Conservation (phyloP, 2,797 vertebrate genomes). For the Fistularia tabacaria region DNA sequence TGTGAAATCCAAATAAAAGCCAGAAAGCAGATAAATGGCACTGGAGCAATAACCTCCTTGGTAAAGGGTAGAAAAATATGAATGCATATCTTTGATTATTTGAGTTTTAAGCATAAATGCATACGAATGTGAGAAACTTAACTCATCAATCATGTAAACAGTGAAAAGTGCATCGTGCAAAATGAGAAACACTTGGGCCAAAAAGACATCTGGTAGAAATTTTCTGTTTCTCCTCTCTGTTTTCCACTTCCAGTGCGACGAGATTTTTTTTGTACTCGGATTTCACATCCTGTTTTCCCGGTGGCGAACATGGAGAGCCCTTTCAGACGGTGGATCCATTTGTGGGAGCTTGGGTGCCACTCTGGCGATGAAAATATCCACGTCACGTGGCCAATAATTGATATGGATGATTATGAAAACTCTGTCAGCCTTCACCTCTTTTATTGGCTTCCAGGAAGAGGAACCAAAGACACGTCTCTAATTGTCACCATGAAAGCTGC, state of each 20-base stretch:
- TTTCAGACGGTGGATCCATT: conserved; percentile 63
- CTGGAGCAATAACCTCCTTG: no score
- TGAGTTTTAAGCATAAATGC: no score
- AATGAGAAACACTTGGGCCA: no score
- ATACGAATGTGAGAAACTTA: no score
- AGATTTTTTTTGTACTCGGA: neutral
- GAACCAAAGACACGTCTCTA: conserved; percentile 33
- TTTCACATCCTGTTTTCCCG: conserved; percentile 18
- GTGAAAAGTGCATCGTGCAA: no score
- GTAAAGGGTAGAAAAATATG: no score
- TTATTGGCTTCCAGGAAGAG: conserved; percentile 32
- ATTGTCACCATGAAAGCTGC: conserved; percentile 45
- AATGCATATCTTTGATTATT: no score
- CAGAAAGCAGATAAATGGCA: no score
- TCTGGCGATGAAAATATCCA: conserved; percentile 53
- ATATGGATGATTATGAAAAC: conserved; percentile 64
- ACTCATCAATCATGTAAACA: no score
- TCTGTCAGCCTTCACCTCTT: neutral
- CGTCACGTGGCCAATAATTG: conserved; percentile 61
- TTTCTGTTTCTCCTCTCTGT: conserved; percentile 10
- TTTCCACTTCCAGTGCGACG: conserved; percentile 15
- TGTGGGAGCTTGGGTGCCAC: conserved; percentile 33
- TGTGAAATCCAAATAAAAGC: no score
- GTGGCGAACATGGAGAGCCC: conserved; percentile 17
- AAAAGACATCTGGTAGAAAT: no score